Percentiles rank a stretch among this genome's conserved stretches.
Conservation (phyloP, 2,797 vertebrate genomes). For the Ctenochaetus hawaiiensis region DNA sequence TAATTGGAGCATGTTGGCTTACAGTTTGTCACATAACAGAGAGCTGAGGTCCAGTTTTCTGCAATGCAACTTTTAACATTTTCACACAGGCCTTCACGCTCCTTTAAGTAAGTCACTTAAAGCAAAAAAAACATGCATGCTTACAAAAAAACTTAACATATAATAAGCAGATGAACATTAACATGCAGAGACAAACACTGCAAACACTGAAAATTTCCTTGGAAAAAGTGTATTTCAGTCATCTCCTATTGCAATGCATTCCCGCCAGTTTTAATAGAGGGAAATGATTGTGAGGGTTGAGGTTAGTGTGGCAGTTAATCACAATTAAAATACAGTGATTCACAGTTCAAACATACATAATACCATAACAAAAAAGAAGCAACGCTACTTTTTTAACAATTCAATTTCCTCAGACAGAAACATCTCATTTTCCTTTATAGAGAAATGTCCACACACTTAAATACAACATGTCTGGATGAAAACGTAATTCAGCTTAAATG, state of each 20-base stretch:
- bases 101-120: background rate
- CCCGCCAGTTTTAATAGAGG: background rate
- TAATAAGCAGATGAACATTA: background rate
- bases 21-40: background rate
- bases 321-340: slow-evolving; percentile 24
- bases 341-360: slow-evolving; percentile 2
- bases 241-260: background rate
- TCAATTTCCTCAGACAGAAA: slow-evolving; percentile 1
- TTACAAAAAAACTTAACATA: background rate
- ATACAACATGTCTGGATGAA: too few species aligned
- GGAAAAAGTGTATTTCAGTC: slow-evolving; percentile 11
- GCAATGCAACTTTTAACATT: slow-evolving; percentile 1
- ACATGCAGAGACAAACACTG: background rate
- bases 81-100: slow-evolving; percentile 5
- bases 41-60: slow-evolving; percentile 15
- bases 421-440: background rate
- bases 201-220: background rate
- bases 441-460: background rate
- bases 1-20: background rate
- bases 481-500: background rate
- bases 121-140: slow-evolving; percentile 14
- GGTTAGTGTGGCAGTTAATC: slow-evolving; percentile 11
- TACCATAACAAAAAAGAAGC: background rate
- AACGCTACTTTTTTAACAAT: slow-evolving; percentile 8
- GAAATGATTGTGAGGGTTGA: background rate